phyloP scores from a whole-genome alignment of 1,140 invertebrate species.

The Asbolus verrucosus region DNA sequence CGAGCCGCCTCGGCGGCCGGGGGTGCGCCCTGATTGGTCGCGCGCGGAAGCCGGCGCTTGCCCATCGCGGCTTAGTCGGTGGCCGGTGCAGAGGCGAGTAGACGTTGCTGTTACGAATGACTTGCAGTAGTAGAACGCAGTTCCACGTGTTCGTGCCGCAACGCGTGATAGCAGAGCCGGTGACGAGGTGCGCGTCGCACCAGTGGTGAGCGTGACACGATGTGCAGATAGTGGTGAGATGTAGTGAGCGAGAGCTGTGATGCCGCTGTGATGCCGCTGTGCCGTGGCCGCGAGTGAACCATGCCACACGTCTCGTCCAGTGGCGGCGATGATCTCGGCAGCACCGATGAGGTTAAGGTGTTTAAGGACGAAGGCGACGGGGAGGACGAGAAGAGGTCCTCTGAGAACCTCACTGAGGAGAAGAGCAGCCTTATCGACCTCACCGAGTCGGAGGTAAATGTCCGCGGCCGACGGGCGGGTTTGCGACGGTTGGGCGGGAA shows the following conservation, averaged over 20 bases:
- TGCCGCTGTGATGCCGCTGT: constrained; percentile 64
- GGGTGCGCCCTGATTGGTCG: constrained; percentile 63
- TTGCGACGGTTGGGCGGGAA: no score
- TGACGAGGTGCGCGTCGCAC: no score
- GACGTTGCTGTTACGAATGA: constrained; percentile 33
- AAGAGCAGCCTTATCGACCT: constrained; percentile 94
- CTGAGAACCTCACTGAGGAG: constrained; percentile 93
- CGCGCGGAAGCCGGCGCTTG: constrained; percentile 54
- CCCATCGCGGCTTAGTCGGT: constrained; percentile 52
- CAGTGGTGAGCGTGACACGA: constrained; percentile 17
- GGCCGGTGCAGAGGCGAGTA: constrained; percentile 44
- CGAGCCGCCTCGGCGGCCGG: constrained; percentile 64
- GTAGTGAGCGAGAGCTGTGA: constrained; percentile 62
- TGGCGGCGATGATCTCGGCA: constrained; percentile 92
- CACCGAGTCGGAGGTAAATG: constrained; percentile 88
- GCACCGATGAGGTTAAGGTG: constrained; percentile 96
- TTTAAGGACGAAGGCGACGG: constrained; percentile 97
- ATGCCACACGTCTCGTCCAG: constrained; percentile 88
- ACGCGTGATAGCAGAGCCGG: constrained; percentile 16
- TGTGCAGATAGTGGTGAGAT: constrained; percentile 59
- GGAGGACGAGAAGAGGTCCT: constrained; percentile 91
- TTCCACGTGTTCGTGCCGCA: constrained; percentile 43
- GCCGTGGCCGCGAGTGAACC: constrained; percentile 63
- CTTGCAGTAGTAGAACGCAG: constrained; percentile 35
- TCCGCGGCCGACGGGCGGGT: background rate